A percentile compares a stretch with the other conserved stretches of the same genome.
Evolutionary conservation across 1,140 invertebrate species (phyloP).

Genomic region (Ceratina australensis): DNA sequence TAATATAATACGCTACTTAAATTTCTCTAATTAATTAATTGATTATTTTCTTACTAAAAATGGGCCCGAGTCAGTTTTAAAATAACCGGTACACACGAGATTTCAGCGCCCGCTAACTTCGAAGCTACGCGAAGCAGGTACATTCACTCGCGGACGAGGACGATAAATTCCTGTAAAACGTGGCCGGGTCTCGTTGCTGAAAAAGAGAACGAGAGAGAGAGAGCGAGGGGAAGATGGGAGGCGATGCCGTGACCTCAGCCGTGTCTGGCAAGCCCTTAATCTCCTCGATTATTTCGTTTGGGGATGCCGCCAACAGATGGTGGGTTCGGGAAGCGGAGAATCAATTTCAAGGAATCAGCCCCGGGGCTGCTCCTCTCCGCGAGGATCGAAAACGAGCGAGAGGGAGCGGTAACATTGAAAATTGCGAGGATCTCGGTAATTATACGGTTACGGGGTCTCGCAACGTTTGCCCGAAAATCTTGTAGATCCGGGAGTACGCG

Average conservation of each 20-base stretch:
- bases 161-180: too few species aligned
- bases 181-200: constrained; percentile 57
- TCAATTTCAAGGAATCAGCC: constrained; percentile 64
- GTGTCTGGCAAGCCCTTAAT: constrained; percentile 53
- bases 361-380: constrained; percentile 36
- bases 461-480: background rate
- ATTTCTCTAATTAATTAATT: too few species aligned
- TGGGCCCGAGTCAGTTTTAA: too few species aligned
- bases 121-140: too few species aligned
- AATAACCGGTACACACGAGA: too few species aligned
- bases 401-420: constrained; percentile 47
- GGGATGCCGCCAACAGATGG: constrained; percentile 66
- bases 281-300: constrained; percentile 65
- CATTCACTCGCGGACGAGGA: too few species aligned
- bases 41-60: too few species aligned
- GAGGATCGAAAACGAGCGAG: constrained; percentile 6
- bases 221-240: too few species aligned
- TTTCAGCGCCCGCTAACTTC: too few species aligned
- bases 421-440: constrained; percentile 45
- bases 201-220: constrained; percentile 4
- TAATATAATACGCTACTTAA: too few species aligned
- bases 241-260: constrained; percentile 28
- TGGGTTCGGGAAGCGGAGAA: constrained; percentile 53
- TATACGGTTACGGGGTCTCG: constrained; percentile 19
- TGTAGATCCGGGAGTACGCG: background rate